Base-by-base conservation (phyloP, 1,140 invertebrate species). In the Sogatella furcifera region DNA sequence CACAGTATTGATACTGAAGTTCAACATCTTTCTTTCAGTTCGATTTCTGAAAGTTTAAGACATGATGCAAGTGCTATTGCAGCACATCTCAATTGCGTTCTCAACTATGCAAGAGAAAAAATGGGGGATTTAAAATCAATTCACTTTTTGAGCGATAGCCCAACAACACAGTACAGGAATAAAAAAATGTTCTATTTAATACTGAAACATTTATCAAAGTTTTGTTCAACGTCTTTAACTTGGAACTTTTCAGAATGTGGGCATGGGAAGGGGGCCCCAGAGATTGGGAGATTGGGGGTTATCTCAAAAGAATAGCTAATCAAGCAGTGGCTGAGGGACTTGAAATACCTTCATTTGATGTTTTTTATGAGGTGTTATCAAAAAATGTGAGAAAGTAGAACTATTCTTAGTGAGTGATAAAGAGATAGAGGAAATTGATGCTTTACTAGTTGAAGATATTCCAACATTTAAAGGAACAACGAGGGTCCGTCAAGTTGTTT, bases 201-300 rank as follows among this genome's bases (percentile, higher is more conserved):
- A 5, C 4, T 4, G 5, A 4, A 59, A 2, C 2, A 28, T 5
- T 44, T 61, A 0, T 5, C 3, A 6, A 38, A 61, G 24, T 43
- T 11, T 42, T 24, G 14, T 19, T 5, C 5, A 3, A 38, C 5
- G 15, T 15, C 34, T 34, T 28, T 64, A 6, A 68, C 66, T 0
- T 74, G 70, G 71, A 73, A 71, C 52, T 72, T 68, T 64, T 57
- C 49, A 14, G 70, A 69, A 55, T 57, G 67, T 38, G 68, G 69
- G 0, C 69, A 71, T 60, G 71, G 71, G 0, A 74, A 72, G 62
- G 70, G 71, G 0, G 66, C 66, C 9, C 67, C 69, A 13, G 69
- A 73, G n/a, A n/a, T n/a, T n/a, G n/a, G 65, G 70, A 68, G 4
- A 66, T 77, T 52, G 75, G 75, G 31, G 74, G 69, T 8, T 62